phyloP scores from a whole-genome alignment of 2,797 vertebrate genomes.

The Acipenser transmontanus region DNA sequence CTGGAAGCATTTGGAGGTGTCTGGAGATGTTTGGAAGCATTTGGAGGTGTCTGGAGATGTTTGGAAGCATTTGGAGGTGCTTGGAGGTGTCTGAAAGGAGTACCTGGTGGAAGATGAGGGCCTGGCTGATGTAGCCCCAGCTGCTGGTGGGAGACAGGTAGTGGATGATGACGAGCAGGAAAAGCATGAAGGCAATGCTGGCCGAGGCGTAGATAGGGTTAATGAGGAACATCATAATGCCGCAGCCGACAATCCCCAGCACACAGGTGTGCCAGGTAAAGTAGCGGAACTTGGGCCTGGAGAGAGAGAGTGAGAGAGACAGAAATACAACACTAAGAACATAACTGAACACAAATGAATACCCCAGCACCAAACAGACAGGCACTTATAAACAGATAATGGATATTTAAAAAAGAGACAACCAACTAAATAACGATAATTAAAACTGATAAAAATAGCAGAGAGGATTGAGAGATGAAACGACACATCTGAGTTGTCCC shows the following conservation, averaged over 20 bases:
- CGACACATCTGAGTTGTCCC: slow-evolving; percentile 11
- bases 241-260: slow-evolving; percentile 76
- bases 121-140: slow-evolving; percentile 90
- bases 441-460: slow-evolving; percentile 2
- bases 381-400: slow-evolving; percentile 10
- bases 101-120: slow-evolving; percentile 90
- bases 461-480: slow-evolving; percentile 18
- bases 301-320: background rate
- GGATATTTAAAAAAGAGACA: slow-evolving; percentile 10
- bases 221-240: slow-evolving; percentile 84
- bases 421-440: background rate
- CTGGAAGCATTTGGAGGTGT: too few species aligned
- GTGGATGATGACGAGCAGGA: slow-evolving; percentile 80
- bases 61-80: too few species aligned
- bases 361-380: background rate
- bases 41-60: too few species aligned
- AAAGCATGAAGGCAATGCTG: slow-evolving; percentile 79
- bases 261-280: slow-evolving; percentile 85
- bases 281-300: slow-evolving; percentile 78
- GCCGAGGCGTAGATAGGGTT: slow-evolving; percentile 78
- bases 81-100: too few species aligned
- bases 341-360: slow-evolving; percentile 1
- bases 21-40: too few species aligned
- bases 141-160: slow-evolving; percentile 83
- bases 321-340: slow-evolving; percentile 2